phyloP scores from a whole-genome alignment of 1,140 invertebrate species.

The Drosophila tani region DNA sequence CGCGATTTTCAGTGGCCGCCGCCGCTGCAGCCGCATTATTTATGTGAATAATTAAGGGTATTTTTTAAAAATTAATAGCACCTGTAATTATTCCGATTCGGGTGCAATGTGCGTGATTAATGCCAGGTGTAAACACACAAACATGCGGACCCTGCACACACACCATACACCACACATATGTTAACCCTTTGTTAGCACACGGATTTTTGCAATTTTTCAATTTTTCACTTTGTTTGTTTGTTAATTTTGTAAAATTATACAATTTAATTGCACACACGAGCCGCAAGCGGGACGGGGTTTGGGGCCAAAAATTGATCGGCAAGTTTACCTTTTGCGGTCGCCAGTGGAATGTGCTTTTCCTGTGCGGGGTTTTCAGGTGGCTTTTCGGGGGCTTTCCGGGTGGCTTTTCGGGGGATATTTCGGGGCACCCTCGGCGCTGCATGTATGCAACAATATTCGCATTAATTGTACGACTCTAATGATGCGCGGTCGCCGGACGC shows the following conservation, averaged over 20 bases:
- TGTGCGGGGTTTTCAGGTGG: too few species aligned
- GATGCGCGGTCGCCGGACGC: slow-evolving; percentile 62
- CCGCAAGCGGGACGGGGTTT: slow-evolving; percentile 23
- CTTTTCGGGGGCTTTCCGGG: too few species aligned
- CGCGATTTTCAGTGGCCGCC: not conserved
- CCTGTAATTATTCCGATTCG: slow-evolving; percentile 62
- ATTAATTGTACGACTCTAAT: slow-evolving; percentile 76
- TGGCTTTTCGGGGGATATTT: too few species aligned
- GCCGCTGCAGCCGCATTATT: slow-evolving; percentile 19
- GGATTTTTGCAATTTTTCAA: slow-evolving; percentile 60
- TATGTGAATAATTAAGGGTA: slow-evolving; percentile 40
- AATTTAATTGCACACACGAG: slow-evolving; percentile 76
- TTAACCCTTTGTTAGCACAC: slow-evolving; percentile 51
- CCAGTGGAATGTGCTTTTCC: not conserved
- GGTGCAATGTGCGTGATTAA: slow-evolving; percentile 59
- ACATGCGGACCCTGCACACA: not conserved
- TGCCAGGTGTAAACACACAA: slow-evolving; percentile 39
- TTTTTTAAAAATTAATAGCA: slow-evolving; percentile 63
- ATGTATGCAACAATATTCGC: slow-evolving; percentile 53
- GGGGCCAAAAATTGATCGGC: slow-evolving; percentile 45
- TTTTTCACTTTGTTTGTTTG: slow-evolving; percentile 62
- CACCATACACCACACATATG: slow-evolving; percentile 32
- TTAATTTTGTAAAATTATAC: slow-evolving; percentile 81
- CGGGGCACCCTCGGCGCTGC: not conserved
- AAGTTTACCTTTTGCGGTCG: slow-evolving; percentile 69